A percentile compares a stretch with the other conserved stretches of the same genome.
phyloP scores from a whole-genome alignment of 2,113 vertebrate genomes.

The Haemorhous mexicanus region DNA sequence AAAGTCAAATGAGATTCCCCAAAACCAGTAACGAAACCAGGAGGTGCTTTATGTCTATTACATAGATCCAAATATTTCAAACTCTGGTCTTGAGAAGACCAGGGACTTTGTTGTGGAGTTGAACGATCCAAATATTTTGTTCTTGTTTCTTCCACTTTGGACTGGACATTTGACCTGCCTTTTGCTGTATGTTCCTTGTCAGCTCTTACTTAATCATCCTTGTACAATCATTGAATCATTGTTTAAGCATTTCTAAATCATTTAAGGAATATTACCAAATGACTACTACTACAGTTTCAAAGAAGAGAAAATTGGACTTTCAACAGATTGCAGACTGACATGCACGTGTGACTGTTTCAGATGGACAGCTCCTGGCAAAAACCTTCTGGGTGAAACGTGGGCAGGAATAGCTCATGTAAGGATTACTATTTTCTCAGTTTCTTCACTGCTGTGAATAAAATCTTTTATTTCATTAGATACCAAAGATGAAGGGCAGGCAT shows the following conservation, averaged over 20 bases:
- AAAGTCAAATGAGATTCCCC: neutral
- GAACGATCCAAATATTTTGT: neutral
- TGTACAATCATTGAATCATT: neutral
- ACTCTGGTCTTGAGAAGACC: neutral
- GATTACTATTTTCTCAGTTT: neutral
- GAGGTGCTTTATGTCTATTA: neutral
- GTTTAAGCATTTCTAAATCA: neutral
- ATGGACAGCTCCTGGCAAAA: neutral
- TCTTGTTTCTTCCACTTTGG: neutral
- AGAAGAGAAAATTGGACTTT: neutral
- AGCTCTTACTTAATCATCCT: neutral
- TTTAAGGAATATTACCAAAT: neutral
- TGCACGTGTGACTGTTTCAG: neutral
- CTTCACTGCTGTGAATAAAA: neutral
- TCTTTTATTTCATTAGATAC: neutral
- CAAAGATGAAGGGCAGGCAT: neutral
- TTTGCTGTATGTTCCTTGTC: neutral
- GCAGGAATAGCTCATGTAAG: neutral
- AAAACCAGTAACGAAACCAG: neutral
- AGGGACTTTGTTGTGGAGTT: fast-evolving
- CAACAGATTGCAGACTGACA: neutral
- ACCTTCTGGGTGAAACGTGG: neutral
- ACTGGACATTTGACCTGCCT: neutral
- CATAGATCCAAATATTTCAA: neutral
- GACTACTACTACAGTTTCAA: neutral